A percentile compares a stretch with the other conserved stretches of the same genome.
phyloP scores from a whole-genome alignment of 1,140 invertebrate species.

The Pararge aegeria region DNA sequence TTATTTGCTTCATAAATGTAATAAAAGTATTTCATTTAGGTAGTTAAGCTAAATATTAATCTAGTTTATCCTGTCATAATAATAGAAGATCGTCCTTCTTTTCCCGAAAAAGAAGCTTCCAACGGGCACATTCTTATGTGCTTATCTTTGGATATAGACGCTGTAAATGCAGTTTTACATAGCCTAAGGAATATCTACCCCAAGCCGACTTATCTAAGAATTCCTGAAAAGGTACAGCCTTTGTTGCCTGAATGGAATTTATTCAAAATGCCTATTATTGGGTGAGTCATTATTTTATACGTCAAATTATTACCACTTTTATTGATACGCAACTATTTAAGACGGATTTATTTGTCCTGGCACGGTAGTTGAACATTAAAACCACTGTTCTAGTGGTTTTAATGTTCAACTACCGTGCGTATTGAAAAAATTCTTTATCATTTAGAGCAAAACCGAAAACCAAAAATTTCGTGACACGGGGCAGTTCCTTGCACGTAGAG shows the following conservation, averaged over 20 bases:
- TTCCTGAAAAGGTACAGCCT: constrained; percentile 31
- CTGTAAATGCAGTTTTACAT: constrained; percentile 33
- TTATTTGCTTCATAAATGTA: too few relatives aligned
- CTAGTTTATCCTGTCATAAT: too few relatives aligned
- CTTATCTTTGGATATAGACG: constrained; percentile 35
- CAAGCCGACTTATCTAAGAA: constrained; percentile 26
- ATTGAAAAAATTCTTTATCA: not conserved
- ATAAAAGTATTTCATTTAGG: too few relatives aligned
- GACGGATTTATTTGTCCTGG: too few relatives aligned
- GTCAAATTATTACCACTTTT: too few relatives aligned
- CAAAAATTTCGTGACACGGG: constrained; percentile 28
- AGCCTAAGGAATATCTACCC: constrained; percentile 28
- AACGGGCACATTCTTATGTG: constrained; percentile 48
- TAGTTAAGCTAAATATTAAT: too few relatives aligned
- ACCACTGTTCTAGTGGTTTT: too few relatives aligned
- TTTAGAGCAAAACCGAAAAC: constrained; percentile 14
- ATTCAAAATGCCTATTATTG: not conserved
- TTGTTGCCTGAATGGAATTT: constrained; percentile 40
- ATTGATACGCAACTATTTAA: too few relatives aligned
- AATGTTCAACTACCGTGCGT: too few relatives aligned
- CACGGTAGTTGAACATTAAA: too few relatives aligned
- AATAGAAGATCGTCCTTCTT: constrained; percentile 32
- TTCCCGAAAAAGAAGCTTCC: constrained; percentile 31
- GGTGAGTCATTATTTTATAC: constrained; percentile 16
- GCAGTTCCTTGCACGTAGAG: constrained; percentile 24